These are phyloP conservation scores for Pocillopora grandis DNA, from an alignment of 92 coral and sea anemone species.

Conservation along the genomic window DNA sequence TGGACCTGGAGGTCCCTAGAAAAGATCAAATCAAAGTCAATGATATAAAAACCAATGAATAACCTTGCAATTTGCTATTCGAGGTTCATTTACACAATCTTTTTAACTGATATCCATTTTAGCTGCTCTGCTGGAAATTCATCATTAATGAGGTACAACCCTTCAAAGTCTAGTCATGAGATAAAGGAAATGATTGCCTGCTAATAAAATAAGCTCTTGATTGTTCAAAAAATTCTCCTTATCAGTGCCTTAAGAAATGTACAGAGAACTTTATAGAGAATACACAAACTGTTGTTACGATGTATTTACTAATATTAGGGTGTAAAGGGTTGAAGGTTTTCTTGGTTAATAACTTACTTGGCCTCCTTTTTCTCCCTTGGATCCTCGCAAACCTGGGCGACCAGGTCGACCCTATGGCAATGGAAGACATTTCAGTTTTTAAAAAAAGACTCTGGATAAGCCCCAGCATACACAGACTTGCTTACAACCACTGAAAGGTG, in stretches of 20 bases:
- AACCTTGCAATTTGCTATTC: not conserved
- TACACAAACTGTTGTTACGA: no score
- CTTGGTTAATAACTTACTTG: conserved; percentile 8
- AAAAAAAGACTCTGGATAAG: no score
- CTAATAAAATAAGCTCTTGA: no score
- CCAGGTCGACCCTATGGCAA: conserved; percentile 61
- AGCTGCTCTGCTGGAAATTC: no score
- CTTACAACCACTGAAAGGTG: no score
- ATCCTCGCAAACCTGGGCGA: conserved; percentile 50
- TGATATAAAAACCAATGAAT: not conserved
- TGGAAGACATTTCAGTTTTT: not conserved
- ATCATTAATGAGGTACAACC: no score
- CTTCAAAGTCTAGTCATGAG: no score
- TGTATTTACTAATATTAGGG: not conserved
- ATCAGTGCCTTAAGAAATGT: no score
- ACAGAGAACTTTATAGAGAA: no score
- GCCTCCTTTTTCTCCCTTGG: conserved; percentile 59
- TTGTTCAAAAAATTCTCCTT: no score
- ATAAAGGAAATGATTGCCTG: no score
- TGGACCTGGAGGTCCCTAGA: conserved; percentile 56
- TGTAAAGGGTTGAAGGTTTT: not conserved
- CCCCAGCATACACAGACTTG: no score
- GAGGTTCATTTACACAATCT: not conserved
- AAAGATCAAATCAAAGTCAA: not conserved
- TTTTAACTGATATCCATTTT: not conserved